A percentile compares a stretch with the other conserved stretches of the same genome.
Evolutionary conservation across 2,888 invertebrate genomes (phyloP).

Genomic region (Sphinx pinastri): DNA sequence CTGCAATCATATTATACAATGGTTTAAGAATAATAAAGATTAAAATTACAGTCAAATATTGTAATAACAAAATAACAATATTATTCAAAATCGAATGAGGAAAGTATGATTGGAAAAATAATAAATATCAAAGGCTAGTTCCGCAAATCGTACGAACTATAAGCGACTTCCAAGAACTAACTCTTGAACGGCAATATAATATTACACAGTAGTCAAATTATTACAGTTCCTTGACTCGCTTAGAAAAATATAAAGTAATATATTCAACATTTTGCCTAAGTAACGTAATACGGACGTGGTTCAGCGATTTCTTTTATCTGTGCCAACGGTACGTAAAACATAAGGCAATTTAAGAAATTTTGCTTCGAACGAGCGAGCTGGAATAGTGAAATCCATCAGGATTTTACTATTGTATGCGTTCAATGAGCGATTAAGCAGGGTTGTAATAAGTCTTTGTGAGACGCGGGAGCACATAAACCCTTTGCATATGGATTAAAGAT

Average conservation of each 20-base stretch:
- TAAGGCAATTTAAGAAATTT: conserved; percentile 53
- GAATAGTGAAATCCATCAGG: conserved; percentile 43
- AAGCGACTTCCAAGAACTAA: not conserved
- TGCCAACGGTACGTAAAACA: conserved; percentile 50
- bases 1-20: no score
- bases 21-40: no score
- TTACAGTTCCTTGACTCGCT: not conserved
- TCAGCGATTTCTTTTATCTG: conserved; percentile 50
- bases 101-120: not conserved
- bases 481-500: conserved; percentile 16
- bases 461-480: not conserved
- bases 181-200: not conserved
- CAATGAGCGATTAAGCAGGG: conserved; percentile 18
- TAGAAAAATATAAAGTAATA: conserved; percentile 10
- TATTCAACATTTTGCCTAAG: conserved; percentile 27
- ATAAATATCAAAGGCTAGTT: not conserved
- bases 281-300: conserved; percentile 37
- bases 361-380: conserved; percentile 42
- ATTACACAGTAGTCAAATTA: conserved; percentile 20
- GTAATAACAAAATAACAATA: no score
- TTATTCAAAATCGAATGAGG: no score
- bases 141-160: not conserved
- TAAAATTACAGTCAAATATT: no score
- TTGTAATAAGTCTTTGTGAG: conserved; percentile 9
- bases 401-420: conserved; percentile 23